Conservation (phyloP, 2,797 vertebrate species). For the Lindbergichthys nudifrons region DNA sequence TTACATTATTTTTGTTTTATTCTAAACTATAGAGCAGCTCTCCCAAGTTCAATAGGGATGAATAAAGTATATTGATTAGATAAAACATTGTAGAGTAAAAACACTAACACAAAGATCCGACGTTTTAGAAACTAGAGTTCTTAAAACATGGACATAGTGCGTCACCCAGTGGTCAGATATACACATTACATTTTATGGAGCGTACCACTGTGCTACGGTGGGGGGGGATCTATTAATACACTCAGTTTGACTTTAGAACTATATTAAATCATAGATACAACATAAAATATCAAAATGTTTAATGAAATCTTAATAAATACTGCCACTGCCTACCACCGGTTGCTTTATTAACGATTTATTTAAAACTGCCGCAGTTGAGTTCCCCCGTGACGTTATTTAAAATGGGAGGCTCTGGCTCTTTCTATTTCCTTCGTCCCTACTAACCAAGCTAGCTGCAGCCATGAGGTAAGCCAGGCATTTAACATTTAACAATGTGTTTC, state of each 20-base stretch:
- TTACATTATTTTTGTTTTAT: background rate
- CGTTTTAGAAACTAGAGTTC: background rate
- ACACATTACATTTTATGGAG: conserved; percentile 12
- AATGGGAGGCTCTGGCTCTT: conserved; percentile 39
- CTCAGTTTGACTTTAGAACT: background rate
- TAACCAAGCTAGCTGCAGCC: conserved; percentile 57
- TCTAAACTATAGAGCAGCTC: no score
- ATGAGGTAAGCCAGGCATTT: conserved; percentile 68
- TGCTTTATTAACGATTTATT: background rate
- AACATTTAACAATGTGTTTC: background rate
- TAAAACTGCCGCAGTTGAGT: background rate
- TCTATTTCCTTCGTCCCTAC: conserved; percentile 47
- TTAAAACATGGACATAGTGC: background rate
- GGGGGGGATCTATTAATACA: rapidly evolving
- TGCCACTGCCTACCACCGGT: rapidly evolving
- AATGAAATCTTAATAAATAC: rapidly evolving
- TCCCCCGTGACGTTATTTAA: conserved; percentile 25
- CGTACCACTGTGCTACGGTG: conserved; percentile 49
- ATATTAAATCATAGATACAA: background rate
- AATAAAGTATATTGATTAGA: no score
- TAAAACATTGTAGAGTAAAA: background rate
- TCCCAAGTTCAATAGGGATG: no score
- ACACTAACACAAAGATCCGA: background rate
- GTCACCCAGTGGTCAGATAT: conserved; percentile 26
- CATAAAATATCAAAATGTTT: rapidly evolving